A percentile compares a stretch with the other conserved stretches of the same genome.
These are phyloP conservation scores for Xylota segnis DNA, from an alignment of 2,888 invertebrate species.

Conservation along the genomic window DNA sequence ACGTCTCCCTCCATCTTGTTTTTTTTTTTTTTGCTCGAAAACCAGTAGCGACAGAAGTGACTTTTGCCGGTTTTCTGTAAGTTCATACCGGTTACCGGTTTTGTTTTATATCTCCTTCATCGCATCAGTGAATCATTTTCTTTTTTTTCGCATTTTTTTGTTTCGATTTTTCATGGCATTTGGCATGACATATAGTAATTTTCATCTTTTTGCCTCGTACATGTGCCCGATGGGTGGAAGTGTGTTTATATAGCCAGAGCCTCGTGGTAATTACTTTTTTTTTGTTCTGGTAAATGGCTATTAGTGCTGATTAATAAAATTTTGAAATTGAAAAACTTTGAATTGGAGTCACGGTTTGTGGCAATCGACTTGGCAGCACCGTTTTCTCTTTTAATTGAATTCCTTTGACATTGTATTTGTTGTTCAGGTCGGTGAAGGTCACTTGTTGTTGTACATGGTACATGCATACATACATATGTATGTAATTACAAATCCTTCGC, in stretches of 20 bases:
- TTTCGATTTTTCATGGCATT: constrained; percentile 37
- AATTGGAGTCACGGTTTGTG: constrained; percentile 23
- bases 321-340: constrained; percentile 28
- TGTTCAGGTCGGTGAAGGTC: constrained; percentile 23
- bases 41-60: constrained; percentile 3
- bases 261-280: constrained; percentile 22
- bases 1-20: background rate
- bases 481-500: constrained; percentile 9
- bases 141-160: constrained; percentile 7
- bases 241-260: background rate
- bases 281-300: too few relatives aligned
- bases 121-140: constrained; percentile 38
- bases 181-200: constrained; percentile 50
- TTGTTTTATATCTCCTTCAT: constrained; percentile 15
- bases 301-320: constrained; percentile 31
- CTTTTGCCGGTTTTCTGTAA: constrained; percentile 12
- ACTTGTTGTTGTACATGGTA: background rate
- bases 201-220: constrained; percentile 42
- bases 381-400: background rate
- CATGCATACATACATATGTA: too few relatives aligned
- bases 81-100: constrained; percentile 25
- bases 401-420: background rate
- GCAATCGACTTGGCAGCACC: background rate
- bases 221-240: constrained; percentile 29
- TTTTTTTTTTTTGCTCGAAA: too few relatives aligned